Evolutionary conservation across 2,888 invertebrate genomes (phyloP).

Genomic region (Noctua comes): DNA sequence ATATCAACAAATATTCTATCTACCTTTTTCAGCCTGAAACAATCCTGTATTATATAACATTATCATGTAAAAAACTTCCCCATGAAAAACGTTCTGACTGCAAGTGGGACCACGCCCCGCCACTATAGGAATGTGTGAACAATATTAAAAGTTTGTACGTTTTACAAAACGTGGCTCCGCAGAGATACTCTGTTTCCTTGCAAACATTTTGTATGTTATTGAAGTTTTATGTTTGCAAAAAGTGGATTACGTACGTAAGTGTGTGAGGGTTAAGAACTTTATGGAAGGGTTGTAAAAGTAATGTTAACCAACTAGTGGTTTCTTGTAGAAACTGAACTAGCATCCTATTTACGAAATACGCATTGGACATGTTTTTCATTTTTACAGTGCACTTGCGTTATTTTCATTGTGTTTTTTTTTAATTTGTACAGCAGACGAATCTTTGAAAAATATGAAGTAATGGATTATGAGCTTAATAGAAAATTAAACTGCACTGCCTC

Average conservation of each 20-base stretch:
- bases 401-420: neutral
- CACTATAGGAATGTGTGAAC: constrained; percentile 58
- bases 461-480: neutral
- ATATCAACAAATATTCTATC: no score
- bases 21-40: no score
- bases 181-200: constrained; percentile 41
- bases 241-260: constrained; percentile 24
- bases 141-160: constrained; percentile 67
- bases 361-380: neutral
- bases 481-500: neutral
- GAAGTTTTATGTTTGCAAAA: constrained; percentile 44
- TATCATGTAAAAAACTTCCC: neutral
- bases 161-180: constrained; percentile 51
- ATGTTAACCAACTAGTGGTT: neutral
- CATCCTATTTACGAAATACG: neutral
- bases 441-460: neutral
- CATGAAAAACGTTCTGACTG: neutral
- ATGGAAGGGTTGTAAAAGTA: constrained; percentile 16
- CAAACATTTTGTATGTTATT: constrained; percentile 44
- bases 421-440: neutral
- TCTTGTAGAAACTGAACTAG: neutral
- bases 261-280: constrained; percentile 13
- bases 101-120: constrained; percentile 40
- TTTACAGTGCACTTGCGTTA: neutral
- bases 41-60: no score